Evolutionary conservation across 2,888 invertebrate species (phyloP), one percentile per base, ranked within the genome.

Genomic region (Ochropleura plecta): DNA sequence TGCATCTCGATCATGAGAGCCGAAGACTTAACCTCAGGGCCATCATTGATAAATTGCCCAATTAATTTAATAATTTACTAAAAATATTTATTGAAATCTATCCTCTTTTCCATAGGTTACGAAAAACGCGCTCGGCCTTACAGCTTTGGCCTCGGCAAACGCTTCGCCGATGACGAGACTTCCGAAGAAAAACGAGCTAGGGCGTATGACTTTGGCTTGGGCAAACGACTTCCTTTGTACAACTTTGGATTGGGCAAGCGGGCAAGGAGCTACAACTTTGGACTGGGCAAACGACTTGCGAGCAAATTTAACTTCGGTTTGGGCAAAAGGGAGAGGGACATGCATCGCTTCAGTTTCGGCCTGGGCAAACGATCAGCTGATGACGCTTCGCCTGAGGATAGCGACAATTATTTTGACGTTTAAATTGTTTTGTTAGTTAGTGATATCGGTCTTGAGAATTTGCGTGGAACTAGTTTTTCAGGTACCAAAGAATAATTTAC

Each of bases 61-160:
- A 70, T 64, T 40, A 64, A 48, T 48, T 57, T 42, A 18, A 57
- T 44, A 51, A 46, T 55, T 64, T 1, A 12, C 0, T 16, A 42
- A 14, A 5, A 57, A 57, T 49, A 48, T 46, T 46, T 30, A 2
- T 51, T 77, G n/a, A 70, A 57, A 40, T 44, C 2, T 55, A 49
- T 62, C 8, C 16, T 48, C 53, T 59, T 74, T 65, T 78, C 86
- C 77, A 49, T 92, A 96, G 96, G 88, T 51, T 94, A 93, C 75
- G 94, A 95, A 84, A 97, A 98, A 92, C 97, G 97, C 73, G 96
- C 97, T 48, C 97, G 97, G 44, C 97, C 97, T 0, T 98, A 97
- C 93, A 97, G 97, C 46, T 98, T 98, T 88, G 98, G 98, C 0
- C 94, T 98, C n/a, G 98, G 98, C 1, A 97, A 98, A 85, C 96